Evolutionary conservation across 1,140 invertebrate species (phyloP).

Genomic region (Drosophila parabipectinata): DNA sequence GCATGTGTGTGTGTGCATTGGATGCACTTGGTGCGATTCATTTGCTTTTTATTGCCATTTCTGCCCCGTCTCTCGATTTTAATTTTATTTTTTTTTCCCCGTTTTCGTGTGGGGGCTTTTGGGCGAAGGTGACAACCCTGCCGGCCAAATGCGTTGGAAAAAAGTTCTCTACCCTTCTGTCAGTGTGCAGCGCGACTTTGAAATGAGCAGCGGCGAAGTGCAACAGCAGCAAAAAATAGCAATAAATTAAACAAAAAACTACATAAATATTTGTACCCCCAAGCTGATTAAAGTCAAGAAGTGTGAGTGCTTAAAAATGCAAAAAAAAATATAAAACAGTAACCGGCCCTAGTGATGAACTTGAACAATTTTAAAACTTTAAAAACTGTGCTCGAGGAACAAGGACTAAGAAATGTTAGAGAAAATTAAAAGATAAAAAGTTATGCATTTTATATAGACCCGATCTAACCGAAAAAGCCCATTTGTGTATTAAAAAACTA

Average conservation of each 20-base stretch:
- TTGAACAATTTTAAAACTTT: background rate
- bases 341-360: background rate
- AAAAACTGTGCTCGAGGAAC: background rate
- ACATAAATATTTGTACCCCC: background rate
- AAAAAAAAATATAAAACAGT: background rate
- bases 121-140: conserved; percentile 64
- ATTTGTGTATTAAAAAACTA: background rate
- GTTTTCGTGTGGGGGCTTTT: conserved; percentile 33
- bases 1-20: conserved; percentile 25
- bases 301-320: background rate
- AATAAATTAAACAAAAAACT: conserved; percentile 9
- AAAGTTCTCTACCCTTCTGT: conserved; percentile 83
- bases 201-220: conserved; percentile 56
- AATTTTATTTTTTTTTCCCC: conserved; percentile 9
- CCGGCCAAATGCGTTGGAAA: conserved; percentile 57
- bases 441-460: too few relatives aligned
- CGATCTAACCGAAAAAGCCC: background rate
- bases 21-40: conserved; percentile 81
- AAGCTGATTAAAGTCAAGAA: too few relatives aligned
- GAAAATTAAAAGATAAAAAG: too few relatives aligned
- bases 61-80: conserved; percentile 28
- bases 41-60: conserved; percentile 81
- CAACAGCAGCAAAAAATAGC: conserved; percentile 12
- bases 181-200: conserved; percentile 82
- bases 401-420: background rate